A percentile compares a stretch with the other conserved stretches of the same genome.
Conservation (phyloP, 2,797 vertebrate species). For the Muraenolepis orangiensis region DNA sequence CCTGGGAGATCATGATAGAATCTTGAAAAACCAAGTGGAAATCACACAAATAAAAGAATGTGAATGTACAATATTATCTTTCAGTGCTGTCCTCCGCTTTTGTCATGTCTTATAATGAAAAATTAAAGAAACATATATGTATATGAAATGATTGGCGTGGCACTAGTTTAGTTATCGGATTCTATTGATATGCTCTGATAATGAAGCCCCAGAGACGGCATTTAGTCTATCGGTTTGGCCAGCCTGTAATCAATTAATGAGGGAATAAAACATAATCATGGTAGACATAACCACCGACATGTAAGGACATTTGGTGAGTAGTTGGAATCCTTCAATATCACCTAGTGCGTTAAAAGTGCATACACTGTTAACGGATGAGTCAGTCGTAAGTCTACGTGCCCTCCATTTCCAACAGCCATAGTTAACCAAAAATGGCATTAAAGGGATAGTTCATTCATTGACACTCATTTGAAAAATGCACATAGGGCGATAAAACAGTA, state of each 20-base stretch:
- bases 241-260: constrained; percentile 28
- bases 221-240: constrained; percentile 29
- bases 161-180: background rate
- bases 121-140: background rate
- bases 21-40: background rate
- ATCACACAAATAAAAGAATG: background rate
- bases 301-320: no score
- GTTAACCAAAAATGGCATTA: no score
- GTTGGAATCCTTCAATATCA: background rate
- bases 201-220: constrained; percentile 22
- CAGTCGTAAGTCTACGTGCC: no score
- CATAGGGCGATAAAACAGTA: no score
- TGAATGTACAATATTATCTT: background rate
- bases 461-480: no score
- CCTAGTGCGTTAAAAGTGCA: background rate
- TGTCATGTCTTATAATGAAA: background rate
- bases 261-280: constrained; percentile 38
- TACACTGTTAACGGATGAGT: background rate
- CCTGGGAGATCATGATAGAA: background rate
- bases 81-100: background rate
- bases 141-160: background rate
- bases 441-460: no score
- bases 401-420: no score
- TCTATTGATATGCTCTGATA: constrained; percentile 13
- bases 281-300: constrained; percentile 7